phyloP scores from a whole-genome alignment of 2,797 vertebrate species.

The Nannoperca australis region DNA sequence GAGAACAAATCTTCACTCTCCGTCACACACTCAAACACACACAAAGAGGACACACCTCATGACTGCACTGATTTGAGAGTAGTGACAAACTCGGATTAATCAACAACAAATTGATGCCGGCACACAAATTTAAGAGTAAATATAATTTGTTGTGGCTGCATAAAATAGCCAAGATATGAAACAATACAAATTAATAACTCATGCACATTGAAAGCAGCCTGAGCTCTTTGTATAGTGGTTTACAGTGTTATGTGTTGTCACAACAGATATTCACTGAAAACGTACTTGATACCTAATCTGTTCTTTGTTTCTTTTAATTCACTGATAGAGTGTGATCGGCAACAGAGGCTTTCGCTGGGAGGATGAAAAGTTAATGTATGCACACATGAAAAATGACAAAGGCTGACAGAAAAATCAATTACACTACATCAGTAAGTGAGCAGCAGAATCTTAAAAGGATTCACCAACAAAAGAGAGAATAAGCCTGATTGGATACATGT shows the following conservation, averaged over 20 bases:
- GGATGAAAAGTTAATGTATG: conserved; percentile 45
- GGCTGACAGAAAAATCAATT: conserved; percentile 51
- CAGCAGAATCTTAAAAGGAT: conserved; percentile 41
- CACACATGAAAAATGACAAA: conserved; percentile 49
- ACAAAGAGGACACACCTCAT: background rate
- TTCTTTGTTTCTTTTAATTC: conserved; percentile 22
- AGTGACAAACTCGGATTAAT: conserved; percentile 14
- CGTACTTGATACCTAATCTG: conserved; percentile 11
- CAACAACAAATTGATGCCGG: conserved; percentile 9
- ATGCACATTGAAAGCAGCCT: background rate
- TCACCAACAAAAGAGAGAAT: conserved; percentile 35
- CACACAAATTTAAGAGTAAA: conserved; percentile 3
- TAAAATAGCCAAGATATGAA: conserved; percentile 27
- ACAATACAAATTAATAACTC: conserved; percentile 27
- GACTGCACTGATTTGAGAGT: background rate
- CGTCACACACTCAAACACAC: background rate
- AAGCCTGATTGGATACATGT: conserved; percentile 34
- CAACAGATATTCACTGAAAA: conserved; percentile 27
- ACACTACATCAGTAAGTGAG: conserved; percentile 35
- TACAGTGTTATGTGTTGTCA: conserved; percentile 22
- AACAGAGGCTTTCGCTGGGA: conserved; percentile 8
- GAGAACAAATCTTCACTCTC: background rate
- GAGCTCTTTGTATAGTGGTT: conserved; percentile 46
- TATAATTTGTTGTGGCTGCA: conserved; percentile 7
- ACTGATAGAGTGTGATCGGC: conserved; percentile 31